Conservation (phyloP, 2,797 vertebrate species). For the Enteromius trimaculatus region DNA sequence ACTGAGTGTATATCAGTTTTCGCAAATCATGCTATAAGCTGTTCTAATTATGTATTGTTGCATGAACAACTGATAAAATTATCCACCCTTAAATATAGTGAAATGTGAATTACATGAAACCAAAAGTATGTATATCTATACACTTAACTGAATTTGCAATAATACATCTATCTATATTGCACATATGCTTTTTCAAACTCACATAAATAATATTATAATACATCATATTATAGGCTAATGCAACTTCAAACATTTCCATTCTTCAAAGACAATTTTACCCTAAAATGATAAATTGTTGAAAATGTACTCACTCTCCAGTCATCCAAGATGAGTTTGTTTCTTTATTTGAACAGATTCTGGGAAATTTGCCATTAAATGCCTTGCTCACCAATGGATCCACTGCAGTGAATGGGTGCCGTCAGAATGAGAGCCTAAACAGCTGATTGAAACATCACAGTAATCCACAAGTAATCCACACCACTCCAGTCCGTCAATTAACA, state of each 20-base stretch:
- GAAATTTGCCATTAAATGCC: background rate
- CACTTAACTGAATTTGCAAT: too few relatives aligned
- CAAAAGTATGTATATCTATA: background rate
- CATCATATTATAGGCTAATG: too few relatives aligned
- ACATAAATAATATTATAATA: background rate
- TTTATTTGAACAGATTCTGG: background rate
- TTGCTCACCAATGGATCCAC: background rate
- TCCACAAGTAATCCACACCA: background rate
- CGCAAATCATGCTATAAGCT: too few relatives aligned
- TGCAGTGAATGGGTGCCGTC: slow-evolving; percentile 1
- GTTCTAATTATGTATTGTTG: too few relatives aligned
- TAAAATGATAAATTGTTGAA: background rate
- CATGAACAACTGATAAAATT: too few relatives aligned
- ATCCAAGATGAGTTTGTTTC: background rate
- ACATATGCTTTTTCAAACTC: background rate
- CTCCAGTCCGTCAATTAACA: background rate
- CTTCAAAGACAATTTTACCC: background rate
- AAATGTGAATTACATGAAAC: background rate
- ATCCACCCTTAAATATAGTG: too few relatives aligned
- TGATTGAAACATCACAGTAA: background rate
- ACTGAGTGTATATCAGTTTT: too few relatives aligned
- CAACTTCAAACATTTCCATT: background rate
- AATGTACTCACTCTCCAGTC: background rate
- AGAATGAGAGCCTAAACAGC: background rate
- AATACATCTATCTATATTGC: background rate